Conservation (phyloP, 2,888 invertebrate genomes). For the Pammene fasciana region DNA sequence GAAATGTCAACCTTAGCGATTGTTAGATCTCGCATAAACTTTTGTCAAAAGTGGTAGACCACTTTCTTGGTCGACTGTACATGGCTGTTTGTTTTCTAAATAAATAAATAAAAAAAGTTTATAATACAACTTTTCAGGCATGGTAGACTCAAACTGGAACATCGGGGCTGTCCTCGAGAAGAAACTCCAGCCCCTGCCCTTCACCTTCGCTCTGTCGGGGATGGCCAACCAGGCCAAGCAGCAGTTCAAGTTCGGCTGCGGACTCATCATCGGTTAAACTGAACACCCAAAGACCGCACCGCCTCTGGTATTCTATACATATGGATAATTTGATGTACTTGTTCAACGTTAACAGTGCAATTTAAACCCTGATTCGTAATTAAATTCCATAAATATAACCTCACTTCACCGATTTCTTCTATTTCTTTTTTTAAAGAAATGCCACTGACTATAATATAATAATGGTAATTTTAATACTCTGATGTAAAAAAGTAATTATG, state of each 20-base stretch:
- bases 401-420: too few species aligned
- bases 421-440: too few species aligned
- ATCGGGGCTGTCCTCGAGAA: slow-evolving; percentile 97
- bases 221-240: slow-evolving; percentile 96
- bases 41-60: too few species aligned
- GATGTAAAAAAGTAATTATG: too few species aligned
- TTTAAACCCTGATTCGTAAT: too few species aligned
- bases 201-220: slow-evolving; percentile 96
- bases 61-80: too few species aligned
- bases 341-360: background rate
- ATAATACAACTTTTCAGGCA: slow-evolving; percentile 86
- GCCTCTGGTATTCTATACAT: background rate
- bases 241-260: slow-evolving; percentile 96
- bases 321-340: background rate
- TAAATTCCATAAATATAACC: too few species aligned
- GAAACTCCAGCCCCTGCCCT: slow-evolving; percentile 95
- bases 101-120: background rate
- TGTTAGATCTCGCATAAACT: too few species aligned
- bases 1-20: too few species aligned
- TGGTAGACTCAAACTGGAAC: slow-evolving; percentile 96
- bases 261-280: slow-evolving; percentile 93
- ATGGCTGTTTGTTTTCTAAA: too few species aligned
- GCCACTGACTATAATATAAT: too few species aligned
- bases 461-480: too few species aligned
- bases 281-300: background rate